These are phyloP conservation scores for Pogonus chalceus DNA, from an alignment of 1,140 invertebrate species.

Conservation along the genomic window DNA sequence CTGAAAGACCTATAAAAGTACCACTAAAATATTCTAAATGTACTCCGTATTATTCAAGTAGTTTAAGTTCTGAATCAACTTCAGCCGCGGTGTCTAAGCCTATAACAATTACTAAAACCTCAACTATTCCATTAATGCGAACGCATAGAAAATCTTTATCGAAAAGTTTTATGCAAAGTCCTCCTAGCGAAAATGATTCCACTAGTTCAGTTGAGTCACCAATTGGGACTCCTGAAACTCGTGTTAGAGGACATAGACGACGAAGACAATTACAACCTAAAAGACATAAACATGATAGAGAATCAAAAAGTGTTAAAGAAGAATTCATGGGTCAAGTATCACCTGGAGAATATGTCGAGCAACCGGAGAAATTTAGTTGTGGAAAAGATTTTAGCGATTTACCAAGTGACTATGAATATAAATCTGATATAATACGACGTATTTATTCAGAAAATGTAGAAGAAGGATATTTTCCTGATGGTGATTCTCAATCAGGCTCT, in stretches of 20 bases:
- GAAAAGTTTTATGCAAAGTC: conserved; percentile 37
- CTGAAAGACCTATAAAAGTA: conserved; percentile 39
- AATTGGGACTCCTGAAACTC: conserved; percentile 45
- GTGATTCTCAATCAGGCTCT: conserved; percentile 46
- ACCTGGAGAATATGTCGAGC: conserved; percentile 15
- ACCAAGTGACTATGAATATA: background rate
- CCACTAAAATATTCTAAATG: conserved; percentile 50
- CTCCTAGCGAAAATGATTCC: conserved; percentile 56
- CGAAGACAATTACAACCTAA: conserved; percentile 48
- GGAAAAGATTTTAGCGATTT: background rate
- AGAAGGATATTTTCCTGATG: conserved; percentile 54
- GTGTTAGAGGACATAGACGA: conserved; percentile 47
- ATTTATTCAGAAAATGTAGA: conserved; percentile 25
- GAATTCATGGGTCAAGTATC: conserved; percentile 36
- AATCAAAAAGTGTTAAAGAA: conserved; percentile 28
- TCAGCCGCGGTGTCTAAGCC: conserved; percentile 38
- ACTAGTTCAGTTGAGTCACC: conserved; percentile 53
- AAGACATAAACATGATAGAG: conserved; percentile 41
- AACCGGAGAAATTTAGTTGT: background rate
- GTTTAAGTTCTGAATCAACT: conserved; percentile 54
- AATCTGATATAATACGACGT: conserved; percentile 1
- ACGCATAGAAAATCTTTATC: conserved; percentile 28
- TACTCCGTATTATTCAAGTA: conserved; percentile 59
- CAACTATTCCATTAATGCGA: conserved; percentile 32
- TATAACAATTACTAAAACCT: conserved; percentile 28